Base-by-base conservation (phyloP, 2,888 invertebrate species). In the Cheilosia vernalis region DNA sequence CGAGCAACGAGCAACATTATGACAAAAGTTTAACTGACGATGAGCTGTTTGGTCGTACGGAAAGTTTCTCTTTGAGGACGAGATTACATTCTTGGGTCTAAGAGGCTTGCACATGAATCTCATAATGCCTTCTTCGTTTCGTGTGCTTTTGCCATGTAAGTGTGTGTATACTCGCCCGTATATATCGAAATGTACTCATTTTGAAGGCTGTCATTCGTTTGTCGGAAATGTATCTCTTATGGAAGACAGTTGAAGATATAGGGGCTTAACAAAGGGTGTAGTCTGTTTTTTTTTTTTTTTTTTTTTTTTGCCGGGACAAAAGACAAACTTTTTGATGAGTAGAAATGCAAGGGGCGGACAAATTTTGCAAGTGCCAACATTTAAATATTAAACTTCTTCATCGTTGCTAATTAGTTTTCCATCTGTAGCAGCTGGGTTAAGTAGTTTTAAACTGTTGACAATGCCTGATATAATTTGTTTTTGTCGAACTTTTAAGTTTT, bases 261-360 rank as follows among this genome's bases (percentile, higher is more conserved):
- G n/a, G 72, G 55, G 60, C 27, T 47, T 2, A 15, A 24, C n/a
- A 19, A 33, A 42, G 47, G 53, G 55, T 44, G 42, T 27, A 53
- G 44, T 58, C 47, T 72, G 49, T 17, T 76, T 64, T 63, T 67
- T 69, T 27, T 53, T 17, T 77, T 55, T 13, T 21, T 21, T 69
- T 27, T 53, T 17, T 77, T 55, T 13, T n/a, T n/a, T n/a, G n/a
- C n/a, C 10, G 7, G 37, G n/a, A 6, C 51, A 66, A 79, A 69
- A 80, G 84, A 84, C 70, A 60, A 80, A 80, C 47, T 79, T 84
- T 74, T 33, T 37, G 49, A 47, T 60, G 55, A 51, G 27, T 10
- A 51, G 55, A 33, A 44, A 51, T 24, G n/a, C 15, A 17, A 24
- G 10, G 27, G 44, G n/a, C 33, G 15, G 27, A 33, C 2, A 55